Evolutionary conservation across 2,888 invertebrate species (phyloP).

Genomic region (Eretmocerus hayati): DNA sequence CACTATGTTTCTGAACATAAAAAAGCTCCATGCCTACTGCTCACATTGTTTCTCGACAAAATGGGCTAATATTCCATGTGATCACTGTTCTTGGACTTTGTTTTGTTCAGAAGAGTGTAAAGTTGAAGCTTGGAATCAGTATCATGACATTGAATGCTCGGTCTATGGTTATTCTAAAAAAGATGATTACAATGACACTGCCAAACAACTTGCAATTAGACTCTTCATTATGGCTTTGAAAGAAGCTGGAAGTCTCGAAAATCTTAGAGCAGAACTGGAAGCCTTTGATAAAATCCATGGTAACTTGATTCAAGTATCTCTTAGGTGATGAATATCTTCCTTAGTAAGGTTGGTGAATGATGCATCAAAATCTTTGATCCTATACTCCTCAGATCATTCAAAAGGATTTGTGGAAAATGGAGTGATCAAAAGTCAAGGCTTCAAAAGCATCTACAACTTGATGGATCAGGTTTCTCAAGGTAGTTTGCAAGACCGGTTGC

Average conservation of each 20-base stretch:
- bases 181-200: background rate
- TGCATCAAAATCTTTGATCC: no score
- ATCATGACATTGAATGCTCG: slow-evolving; percentile 71
- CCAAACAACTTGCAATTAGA: slow-evolving; percentile 1
- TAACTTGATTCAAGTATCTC: no score
- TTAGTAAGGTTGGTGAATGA: no score
- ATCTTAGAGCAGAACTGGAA: slow-evolving; percentile 2
- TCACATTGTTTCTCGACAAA: slow-evolving; percentile 59
- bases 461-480: background rate
- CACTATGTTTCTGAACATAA: slow-evolving; percentile 53
- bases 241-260: slow-evolving; percentile 8
- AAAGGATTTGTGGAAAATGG: slow-evolving; percentile 4
- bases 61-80: slow-evolving; percentile 58
- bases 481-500: background rate
- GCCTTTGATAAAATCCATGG: slow-evolving; percentile 3
- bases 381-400: background rate
- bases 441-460: slow-evolving; percentile 4
- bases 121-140: slow-evolving; percentile 56
- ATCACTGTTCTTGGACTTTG: slow-evolving; percentile 56
- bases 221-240: slow-evolving; percentile 1
- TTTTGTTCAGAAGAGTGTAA: slow-evolving; percentile 64
- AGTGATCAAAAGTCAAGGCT: slow-evolving; percentile 3
- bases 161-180: background rate
- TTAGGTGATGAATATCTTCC: no score
- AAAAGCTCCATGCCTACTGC: slow-evolving; percentile 56